Conservation (phyloP, 2,888 invertebrate species). For the Scelioninae gen. 2 region DNA sequence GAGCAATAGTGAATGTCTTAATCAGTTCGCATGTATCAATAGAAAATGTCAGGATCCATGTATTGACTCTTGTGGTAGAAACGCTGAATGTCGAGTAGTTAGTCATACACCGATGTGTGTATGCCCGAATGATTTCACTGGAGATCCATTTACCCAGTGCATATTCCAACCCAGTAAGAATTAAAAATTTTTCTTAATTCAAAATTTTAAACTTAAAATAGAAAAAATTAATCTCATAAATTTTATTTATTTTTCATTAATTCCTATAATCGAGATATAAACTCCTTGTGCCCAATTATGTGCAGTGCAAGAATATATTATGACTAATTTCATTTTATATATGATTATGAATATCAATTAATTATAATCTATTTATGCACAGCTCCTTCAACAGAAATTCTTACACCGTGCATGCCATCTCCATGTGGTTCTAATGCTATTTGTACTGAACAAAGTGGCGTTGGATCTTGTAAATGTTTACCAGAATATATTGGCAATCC, state of each 20-base stretch:
- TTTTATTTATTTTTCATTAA: too few species aligned
- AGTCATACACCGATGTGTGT: slow-evolving; percentile 84
- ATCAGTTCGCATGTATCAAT: slow-evolving; percentile 80
- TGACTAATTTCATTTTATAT: too few species aligned
- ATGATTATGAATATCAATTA: not conserved
- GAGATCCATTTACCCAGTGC: slow-evolving; percentile 81
- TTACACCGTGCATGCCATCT: slow-evolving; percentile 79
- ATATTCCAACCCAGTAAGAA: slow-evolving; percentile 74
- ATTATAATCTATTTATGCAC: not conserved
- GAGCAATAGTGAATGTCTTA: slow-evolving; percentile 81
- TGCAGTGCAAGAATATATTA: too few species aligned
- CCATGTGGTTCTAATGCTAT: slow-evolving; percentile 87
- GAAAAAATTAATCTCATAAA: too few species aligned
- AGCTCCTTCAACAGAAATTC: slow-evolving; percentile 25
- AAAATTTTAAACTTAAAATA: too few species aligned
- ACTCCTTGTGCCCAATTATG: too few species aligned
- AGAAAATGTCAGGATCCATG: slow-evolving; percentile 85
- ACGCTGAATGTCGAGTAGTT: slow-evolving; percentile 84
- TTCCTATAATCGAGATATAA: too few species aligned
- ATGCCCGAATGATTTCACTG: slow-evolving; percentile 80
- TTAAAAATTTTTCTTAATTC: too few species aligned
- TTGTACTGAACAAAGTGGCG: slow-evolving; percentile 82
- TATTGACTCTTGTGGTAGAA: slow-evolving; percentile 81
- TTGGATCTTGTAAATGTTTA: slow-evolving; percentile 85
- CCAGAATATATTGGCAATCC: slow-evolving; percentile 88